Conservation (phyloP, 2,113 vertebrate species). For the Hipposideros armiger region DNA sequence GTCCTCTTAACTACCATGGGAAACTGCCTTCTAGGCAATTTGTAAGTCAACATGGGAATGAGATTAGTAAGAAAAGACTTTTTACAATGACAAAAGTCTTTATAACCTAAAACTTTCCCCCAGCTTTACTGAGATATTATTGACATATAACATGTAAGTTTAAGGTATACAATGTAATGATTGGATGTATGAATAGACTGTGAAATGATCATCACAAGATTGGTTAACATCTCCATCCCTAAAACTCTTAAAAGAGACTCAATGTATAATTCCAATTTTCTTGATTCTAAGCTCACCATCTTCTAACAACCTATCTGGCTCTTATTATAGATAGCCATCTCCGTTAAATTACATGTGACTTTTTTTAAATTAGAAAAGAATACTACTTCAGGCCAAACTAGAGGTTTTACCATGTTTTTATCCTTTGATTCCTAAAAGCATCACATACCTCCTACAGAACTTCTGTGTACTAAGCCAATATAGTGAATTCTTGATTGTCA, state of each 20-base stretch:
- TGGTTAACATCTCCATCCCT: neutral
- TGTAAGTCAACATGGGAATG: neutral
- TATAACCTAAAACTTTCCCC: too few species aligned
- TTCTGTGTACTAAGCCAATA: slow-evolving; percentile 92
- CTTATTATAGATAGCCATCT: neutral
- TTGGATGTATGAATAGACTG: rapidly evolving
- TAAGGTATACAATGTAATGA: too few species aligned
- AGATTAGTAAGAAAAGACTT: neutral
- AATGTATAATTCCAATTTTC: neutral
- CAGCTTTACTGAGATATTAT: neutral
- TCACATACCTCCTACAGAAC: slow-evolving; percentile 83
- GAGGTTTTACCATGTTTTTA: neutral
- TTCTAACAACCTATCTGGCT: neutral
- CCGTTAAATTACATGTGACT: neutral
- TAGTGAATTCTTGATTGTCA: slow-evolving; percentile 80
- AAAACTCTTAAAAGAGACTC: neutral
- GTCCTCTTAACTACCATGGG: neutral
- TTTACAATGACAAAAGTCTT: neutral
- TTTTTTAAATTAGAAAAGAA: neutral
- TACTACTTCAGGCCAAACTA: neutral
- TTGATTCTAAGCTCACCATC: neutral
- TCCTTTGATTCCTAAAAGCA: neutral
- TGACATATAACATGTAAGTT: too few species aligned
- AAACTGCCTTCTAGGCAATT: neutral
- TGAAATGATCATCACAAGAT: neutral